Evolutionary conservation across 2,888 invertebrate species (phyloP).

Genomic region (Sarcophaga carnaria): DNA sequence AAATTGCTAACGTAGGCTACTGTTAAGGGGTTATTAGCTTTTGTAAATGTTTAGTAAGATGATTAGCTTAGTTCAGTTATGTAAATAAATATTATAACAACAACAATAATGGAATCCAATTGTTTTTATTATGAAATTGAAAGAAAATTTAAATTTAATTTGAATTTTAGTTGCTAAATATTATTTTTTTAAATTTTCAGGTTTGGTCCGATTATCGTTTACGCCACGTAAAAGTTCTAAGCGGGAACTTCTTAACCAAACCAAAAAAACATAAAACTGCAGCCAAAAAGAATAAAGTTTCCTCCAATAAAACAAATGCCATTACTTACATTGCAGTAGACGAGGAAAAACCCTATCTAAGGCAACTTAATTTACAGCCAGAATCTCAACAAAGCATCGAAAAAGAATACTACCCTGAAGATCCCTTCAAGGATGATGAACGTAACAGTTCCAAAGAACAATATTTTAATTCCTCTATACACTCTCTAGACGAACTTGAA

Average conservation of each 20-base stretch:
- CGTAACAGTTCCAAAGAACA: slow-evolving; percentile 38
- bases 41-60: too few species aligned
- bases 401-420: slow-evolving; percentile 25
- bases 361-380: slow-evolving; percentile 17
- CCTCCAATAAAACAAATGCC: slow-evolving; percentile 37
- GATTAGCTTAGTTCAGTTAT: too few species aligned
- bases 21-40: too few species aligned
- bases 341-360: slow-evolving; percentile 22
- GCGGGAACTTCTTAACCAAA: slow-evolving; percentile 27
- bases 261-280: slow-evolving; percentile 44
- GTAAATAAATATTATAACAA: too few species aligned
- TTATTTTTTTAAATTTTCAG: slow-evolving; percentile 28
- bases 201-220: slow-evolving; percentile 64
- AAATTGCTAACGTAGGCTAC: too few species aligned
- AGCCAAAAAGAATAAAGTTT: slow-evolving; percentile 46
- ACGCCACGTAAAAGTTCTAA: slow-evolving; percentile 53
- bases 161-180: background rate
- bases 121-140: too few species aligned
- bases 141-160: background rate
- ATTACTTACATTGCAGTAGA: slow-evolving; percentile 47
- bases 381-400: slow-evolving; percentile 22
- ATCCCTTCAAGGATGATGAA: slow-evolving; percentile 37
- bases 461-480: slow-evolving; percentile 25
- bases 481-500: slow-evolving; percentile 16
- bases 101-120: too few species aligned